Evolutionary conservation across 2,797 vertebrate species (phyloP), one percentile per base, ranked within the genome.

Genomic region (Peromyscus melanophrys): DNA sequence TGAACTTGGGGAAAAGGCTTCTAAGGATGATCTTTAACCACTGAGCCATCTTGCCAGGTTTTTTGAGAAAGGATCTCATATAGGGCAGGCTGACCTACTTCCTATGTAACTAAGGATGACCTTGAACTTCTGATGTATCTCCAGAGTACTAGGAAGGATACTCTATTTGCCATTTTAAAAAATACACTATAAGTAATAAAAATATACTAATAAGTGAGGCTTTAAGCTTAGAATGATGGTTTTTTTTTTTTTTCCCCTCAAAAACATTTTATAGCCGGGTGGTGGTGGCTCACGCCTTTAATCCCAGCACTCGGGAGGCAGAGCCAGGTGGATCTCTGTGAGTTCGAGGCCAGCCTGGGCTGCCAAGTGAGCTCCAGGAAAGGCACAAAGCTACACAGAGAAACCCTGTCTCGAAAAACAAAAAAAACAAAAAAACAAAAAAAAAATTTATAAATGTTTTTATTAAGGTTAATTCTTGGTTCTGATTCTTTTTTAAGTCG

Each of bases 221-320:
- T 91, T 96, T 11, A 90, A 57, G 27, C 21, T 59, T 87, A 61
- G n/a, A 67, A 19, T 90, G n/a, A 4, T 52, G 3, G n/a, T n/a
- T n/a, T n/a, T 77, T 96, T 80, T 27, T 49, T 86, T 59, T 91
- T 92, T 31, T 23, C 7, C 65, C 5, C 43, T 49, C 27, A 77
- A 84, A 73, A 37, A 37, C 77, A 80, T 95, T 78, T 96, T 87
- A n/a, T n/a, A n/a, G n/a, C n/a, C n/a, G n/a, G n/a, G n/a, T n/a
- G n/a, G n/a, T n/a, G n/a, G n/a, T n/a, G n/a, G n/a, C n/a, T n/a
- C n/a, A n/a, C n/a, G n/a, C n/a, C n/a, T n/a, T n/a, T n/a, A n/a
- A n/a, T n/a, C n/a, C n/a, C n/a, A n/a, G n/a, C n/a, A n/a, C n/a
- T n/a, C n/a, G n/a, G n/a, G n/a, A n/a, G n/a, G n/a, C n/a, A n/a